Base-by-base conservation (phyloP, 2,113 vertebrate species). In the Myotis davidii region DNA sequence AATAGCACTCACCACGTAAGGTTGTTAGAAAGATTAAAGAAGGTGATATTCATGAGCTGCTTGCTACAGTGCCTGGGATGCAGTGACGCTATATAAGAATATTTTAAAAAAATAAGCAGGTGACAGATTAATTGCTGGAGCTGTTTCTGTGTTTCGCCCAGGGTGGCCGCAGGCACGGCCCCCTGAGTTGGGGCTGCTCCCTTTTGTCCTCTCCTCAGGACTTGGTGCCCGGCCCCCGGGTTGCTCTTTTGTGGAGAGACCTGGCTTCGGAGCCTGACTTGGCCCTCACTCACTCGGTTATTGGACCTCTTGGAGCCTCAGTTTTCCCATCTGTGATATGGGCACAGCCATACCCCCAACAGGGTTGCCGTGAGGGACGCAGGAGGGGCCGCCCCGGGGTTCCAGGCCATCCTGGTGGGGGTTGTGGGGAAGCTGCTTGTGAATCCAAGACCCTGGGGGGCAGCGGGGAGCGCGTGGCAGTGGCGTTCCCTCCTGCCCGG, bases 151-250 rank as follows among this genome's bases (percentile, higher is more conserved):
- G 69, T 10, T 17, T 23, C 20, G 56, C 39, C 32, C 76, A 48
- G 29, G 39, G 1, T 25, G 61, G 32, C 42, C 4, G 0, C 3
- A 4, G 61, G 37, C n/a, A 2, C 1, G 23, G 37, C 7, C 45
- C 32, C 1, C 3, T 79, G 3, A 9, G 16, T 1, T 2, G 8
- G 25, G 39, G 25, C 74, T 7, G 1, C 20, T 32, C 8, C 72
- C 17, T 18, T 27, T 34, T 17, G 0, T 1, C 7, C 20, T 86
- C 59, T 25, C 23, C 52, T 25, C 32, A 5, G 37, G 56, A 29
- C 64, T 25, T 18, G 7, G 10, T 6, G 17, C 45, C 25, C 4
- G 3, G 52, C 29, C n/a, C 37, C 65, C 7, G 3, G 73, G 12
- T 10, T 4, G 39, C 5, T 42, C 29, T 14, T 77, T 16, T 39